Evolutionary conservation across 2,797 vertebrate species (phyloP), one percentile per base, ranked within the genome.

Genomic region (Gymnopithys bicolor): DNA sequence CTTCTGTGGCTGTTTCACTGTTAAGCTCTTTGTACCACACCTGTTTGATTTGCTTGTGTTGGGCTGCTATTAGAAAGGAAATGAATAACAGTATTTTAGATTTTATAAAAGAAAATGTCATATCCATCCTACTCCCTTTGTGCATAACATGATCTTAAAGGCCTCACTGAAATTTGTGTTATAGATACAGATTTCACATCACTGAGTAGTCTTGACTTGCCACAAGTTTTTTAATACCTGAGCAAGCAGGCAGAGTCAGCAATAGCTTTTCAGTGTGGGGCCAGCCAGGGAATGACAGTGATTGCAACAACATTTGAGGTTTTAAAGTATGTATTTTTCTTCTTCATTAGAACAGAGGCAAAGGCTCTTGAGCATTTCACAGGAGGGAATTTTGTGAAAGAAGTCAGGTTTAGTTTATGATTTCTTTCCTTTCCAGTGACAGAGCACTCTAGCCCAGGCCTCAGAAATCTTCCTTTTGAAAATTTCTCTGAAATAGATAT

Each of bases 321-420:
- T 92, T 87, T 41, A 15, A 81, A 81, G 3, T 75, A 39, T 68
- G 81, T 95, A 9, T n/a, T 91, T 85, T 94, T 63, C 51, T 89
- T 89, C 25, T 27, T 45, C 51, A 11, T 52, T 59, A 83, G 24
- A 79, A 76, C 28, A 66, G 79, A 84, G 33, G 16, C 13, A 18
- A 64, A 62, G 62, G 37, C 48, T 92, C 43, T 69, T 45, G 62
- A 87, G 66, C 78, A 10, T 91, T 86, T 91, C 45, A 37, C 21
- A 15, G 45, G 30, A 90, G 68, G n/a, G 30, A 83, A 22, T 90
- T 90, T 37, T 85, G 33, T 70, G 71, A 24, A 77, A 63, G 35
- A 82, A 76, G 32, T 52, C 37, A 35, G 11, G 52, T 45, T 91
- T 87, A 43, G 52, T 41, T 91, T 87, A 43, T 0, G 5, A 22